Percentiles rank a stretch among this genome's conserved stretches.
Conservation (phyloP, 2,888 invertebrate genomes). For the Coecobrya sp. region DNA sequence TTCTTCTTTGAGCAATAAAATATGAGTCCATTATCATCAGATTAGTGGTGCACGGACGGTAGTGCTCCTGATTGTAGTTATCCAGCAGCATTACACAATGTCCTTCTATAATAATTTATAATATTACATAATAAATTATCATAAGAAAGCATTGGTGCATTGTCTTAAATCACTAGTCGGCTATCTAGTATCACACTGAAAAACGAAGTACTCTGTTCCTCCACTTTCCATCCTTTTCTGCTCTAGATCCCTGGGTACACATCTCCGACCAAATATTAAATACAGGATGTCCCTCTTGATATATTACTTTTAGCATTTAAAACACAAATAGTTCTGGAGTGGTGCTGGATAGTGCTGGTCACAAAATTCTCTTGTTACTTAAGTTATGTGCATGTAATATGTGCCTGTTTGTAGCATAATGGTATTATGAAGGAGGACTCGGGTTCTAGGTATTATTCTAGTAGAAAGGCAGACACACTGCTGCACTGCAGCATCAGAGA, state of each 20-base stretch:
- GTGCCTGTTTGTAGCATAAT: background rate
- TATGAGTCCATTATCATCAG: constrained; percentile 81
- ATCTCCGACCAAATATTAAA: background rate
- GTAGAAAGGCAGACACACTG: background rate
- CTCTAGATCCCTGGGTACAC: background rate
- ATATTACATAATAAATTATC: background rate
- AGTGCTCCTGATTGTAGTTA: constrained; percentile 30
- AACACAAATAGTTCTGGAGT: background rate
- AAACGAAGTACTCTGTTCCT: background rate
- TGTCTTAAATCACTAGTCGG: constrained; percentile 68
- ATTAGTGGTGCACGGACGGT: constrained; percentile 58
- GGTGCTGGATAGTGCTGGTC: background rate
- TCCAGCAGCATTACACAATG: background rate
- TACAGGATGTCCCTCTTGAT: constrained; percentile 14
- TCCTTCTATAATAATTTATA: constrained; percentile 6
- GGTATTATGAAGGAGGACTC: background rate
- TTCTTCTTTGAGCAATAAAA: constrained; percentile 71
- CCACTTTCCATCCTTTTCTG: background rate
- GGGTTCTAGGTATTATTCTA: background rate
- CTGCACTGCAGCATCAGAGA: constrained; percentile 33
- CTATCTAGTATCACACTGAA: background rate
- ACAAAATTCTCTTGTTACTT: background rate
- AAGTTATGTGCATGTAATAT: background rate
- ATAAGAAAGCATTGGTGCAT: constrained; percentile 25
- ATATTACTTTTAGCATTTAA: constrained; percentile 13